Evolutionary conservation across 2,888 invertebrate species (phyloP), one percentile per base, ranked within the genome.

Genomic region (Neoascia interrupta): DNA sequence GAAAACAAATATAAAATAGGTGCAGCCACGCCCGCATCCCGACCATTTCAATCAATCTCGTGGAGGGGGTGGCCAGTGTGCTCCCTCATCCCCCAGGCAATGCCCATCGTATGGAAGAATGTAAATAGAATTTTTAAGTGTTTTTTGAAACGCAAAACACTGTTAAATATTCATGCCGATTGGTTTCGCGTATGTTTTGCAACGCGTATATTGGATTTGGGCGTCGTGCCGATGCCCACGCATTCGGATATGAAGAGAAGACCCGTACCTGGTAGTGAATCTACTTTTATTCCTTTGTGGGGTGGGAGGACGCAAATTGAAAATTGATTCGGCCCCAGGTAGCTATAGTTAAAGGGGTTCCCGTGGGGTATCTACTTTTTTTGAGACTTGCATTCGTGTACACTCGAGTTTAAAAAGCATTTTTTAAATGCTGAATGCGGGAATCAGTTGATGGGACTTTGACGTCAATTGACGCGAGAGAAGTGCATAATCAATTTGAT

Each of bases 61-160:
- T 36, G 18, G 21, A n/a, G 47, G 10, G 56, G 43, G 19, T 19
- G 39, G 19, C 10, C 8, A 16, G 21, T 60, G 43, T 10, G 28
- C 23, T n/a, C 28, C 28, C 53, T 11, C 28, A 39, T 5, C 28
- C 18, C 26, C n/a, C 1, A 5, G 3, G 15, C 8, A 18, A 21
- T 41, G 8, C n/a, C 10, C n/a, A n/a, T n/a, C n/a, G n/a, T n/a
- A n/a, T 31, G 37, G 15, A 41, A 54, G 79, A 66, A 79, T 66
- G 79, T 79, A 79, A 79, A 79, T 79, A 79, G 79, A 79, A 79
- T 79, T 73, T 79, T 79, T 79, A 73, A 79, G 79, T 79, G 79
- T 79, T 79, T 73, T 79, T 79, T 60, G 58, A 73, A 73, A 79
- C 73, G 73, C 73, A 79, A 79, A 79, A 68, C 79, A 79, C 73